These are phyloP conservation scores for Drosophila limbata DNA, from an alignment of 2,888 invertebrate species.

Conservation along the genomic window DNA sequence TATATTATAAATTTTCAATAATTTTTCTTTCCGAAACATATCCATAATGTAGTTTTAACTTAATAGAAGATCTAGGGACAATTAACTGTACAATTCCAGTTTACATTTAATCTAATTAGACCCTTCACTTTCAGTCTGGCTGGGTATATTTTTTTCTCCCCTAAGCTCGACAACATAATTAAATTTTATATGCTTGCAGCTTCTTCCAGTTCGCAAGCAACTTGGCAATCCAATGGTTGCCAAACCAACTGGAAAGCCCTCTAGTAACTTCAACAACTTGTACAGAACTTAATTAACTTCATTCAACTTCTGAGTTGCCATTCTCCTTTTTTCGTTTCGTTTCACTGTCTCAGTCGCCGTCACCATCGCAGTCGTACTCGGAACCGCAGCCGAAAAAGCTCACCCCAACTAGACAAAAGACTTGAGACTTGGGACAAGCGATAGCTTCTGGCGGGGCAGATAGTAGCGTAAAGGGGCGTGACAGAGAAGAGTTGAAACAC, in stretches of 20 bases:
- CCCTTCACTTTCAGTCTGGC: slow-evolving; percentile 13
- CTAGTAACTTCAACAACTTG: slow-evolving; percentile 30
- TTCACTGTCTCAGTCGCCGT: slow-evolving; percentile 1
- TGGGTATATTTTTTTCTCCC: not conserved
- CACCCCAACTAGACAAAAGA: slow-evolving; percentile 67
- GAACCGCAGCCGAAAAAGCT: slow-evolving; percentile 46
- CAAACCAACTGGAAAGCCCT: slow-evolving; percentile 37
- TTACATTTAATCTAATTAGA: slow-evolving; percentile 30
- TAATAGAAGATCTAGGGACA: not conserved
- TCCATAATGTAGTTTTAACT: not conserved
- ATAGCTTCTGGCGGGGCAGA: slow-evolving; percentile 7
- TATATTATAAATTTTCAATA: too few relatives aligned
- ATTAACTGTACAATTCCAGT: slow-evolving; percentile 9
- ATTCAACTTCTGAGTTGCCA: slow-evolving; percentile 31
- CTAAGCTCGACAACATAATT: slow-evolving; percentile 9
- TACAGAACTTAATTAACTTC: slow-evolving; percentile 57
- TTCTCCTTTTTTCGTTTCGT: slow-evolving; percentile 24
- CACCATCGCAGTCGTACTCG: slow-evolving; percentile 7
- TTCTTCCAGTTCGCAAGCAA: slow-evolving; percentile 8
- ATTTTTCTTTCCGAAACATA: not conserved
- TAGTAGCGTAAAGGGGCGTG: slow-evolving; percentile 11
- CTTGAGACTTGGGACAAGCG: slow-evolving; percentile 27
- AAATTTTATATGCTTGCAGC: slow-evolving; percentile 9
- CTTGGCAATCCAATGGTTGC: slow-evolving; percentile 28
- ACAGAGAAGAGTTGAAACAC: slow-evolving; percentile 24